Conservation (phyloP, 2,113 vertebrate species). For the Oreochromis spilurus region DNA sequence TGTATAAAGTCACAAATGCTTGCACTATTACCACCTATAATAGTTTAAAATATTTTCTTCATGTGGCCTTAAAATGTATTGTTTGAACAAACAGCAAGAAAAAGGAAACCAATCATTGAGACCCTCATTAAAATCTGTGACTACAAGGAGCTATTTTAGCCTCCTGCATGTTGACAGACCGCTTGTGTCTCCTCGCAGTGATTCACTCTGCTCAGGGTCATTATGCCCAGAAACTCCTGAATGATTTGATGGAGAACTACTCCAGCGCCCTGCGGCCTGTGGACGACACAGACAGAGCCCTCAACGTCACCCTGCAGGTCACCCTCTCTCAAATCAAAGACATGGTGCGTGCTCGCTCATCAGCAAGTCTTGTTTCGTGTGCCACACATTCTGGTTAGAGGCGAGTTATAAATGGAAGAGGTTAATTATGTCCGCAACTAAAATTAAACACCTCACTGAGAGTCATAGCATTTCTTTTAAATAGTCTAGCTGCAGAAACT, state of each 20-base stretch:
- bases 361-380: not conserved
- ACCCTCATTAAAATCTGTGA: not conserved
- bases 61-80: not conserved
- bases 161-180: not conserved
- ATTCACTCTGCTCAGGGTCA: conserved; percentile 84
- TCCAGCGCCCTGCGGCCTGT: conserved; percentile 90
- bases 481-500: not conserved
- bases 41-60: not conserved
- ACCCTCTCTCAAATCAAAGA: conserved; percentile 98
- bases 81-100: not conserved
- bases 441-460: not conserved
- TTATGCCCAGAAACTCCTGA: conserved; percentile 88
- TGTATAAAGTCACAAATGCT: not conserved
- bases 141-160: not conserved
- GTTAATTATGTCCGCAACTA: not conserved
- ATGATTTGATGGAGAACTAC: conserved; percentile 89
- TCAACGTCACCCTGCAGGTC: conserved; percentile 95
- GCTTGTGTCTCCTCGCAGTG: conserved; percentile 53
- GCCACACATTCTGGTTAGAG: not conserved
- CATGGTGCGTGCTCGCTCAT: conserved; percentile 79
- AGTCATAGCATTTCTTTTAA: not conserved
- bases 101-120: not conserved
- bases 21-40: not conserved
- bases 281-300: conserved; percentile 89
- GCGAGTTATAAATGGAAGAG: not conserved